Evolutionary conservation across 2,113 vertebrate genomes (phyloP).

Genomic region (Xiphophorus hellerii): DNA sequence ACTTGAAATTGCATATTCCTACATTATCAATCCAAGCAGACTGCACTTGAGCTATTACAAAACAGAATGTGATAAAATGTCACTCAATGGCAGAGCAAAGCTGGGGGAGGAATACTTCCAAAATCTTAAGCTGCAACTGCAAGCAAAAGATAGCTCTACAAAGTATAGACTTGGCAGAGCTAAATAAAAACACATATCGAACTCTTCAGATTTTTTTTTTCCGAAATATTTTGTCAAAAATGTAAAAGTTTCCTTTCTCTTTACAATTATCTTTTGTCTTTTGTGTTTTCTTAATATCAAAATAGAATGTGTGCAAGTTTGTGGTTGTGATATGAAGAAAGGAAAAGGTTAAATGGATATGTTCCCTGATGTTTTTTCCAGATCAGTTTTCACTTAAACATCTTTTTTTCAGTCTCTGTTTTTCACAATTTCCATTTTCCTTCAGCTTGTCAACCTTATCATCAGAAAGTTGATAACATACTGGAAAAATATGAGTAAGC

Average conservation of each 20-base stretch:
- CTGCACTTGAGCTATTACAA: background rate
- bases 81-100: too few species aligned
- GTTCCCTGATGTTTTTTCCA: slow-evolving; percentile 12
- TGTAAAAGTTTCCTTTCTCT: background rate
- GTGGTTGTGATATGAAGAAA: background rate
- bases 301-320: background rate
- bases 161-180: background rate
- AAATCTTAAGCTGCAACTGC: background rate
- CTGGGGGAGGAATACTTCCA: background rate
- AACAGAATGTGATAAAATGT: background rate
- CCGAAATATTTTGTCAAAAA: background rate
- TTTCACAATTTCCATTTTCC: slow-evolving; percentile 8
- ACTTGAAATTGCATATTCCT: background rate
- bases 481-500: slow-evolving; percentile 7
- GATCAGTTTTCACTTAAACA: slow-evolving; percentile 7
- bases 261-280: background rate
- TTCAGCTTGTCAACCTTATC: slow-evolving; percentile 6
- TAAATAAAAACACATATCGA: background rate
- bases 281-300: background rate
- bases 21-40: background rate
- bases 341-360: background rate
- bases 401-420: slow-evolving; percentile 4
- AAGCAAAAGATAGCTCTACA: background rate
- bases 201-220: background rate
- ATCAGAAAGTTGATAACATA: slow-evolving; percentile 19